Evolutionary conservation across 2,113 vertebrate species (phyloP).

Genomic region (Ranitomeya imitator): DNA sequence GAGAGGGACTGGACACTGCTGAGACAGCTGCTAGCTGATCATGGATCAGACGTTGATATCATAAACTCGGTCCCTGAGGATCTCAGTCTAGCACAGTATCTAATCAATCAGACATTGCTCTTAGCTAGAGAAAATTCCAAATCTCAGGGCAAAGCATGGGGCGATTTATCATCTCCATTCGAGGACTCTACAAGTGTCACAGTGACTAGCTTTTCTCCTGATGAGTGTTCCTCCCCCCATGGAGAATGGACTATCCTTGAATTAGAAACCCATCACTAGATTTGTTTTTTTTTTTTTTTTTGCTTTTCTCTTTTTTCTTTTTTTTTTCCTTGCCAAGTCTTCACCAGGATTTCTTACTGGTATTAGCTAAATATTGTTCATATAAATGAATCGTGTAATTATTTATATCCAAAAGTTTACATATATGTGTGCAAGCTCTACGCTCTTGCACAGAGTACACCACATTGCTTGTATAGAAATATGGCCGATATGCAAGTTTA

Average conservation of each 20-base stretch:
- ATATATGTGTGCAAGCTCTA: background rate
- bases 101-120: slow-evolving; percentile 96
- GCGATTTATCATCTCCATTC: slow-evolving; percentile 90
- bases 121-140: slow-evolving; percentile 88
- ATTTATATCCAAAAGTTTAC: slow-evolving; percentile 5
- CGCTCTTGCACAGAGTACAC: background rate
- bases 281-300: slow-evolving; percentile 15
- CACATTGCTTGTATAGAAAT: slow-evolving; percentile 4
- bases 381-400: background rate
- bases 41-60: slow-evolving; percentile 87
- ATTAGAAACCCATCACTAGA: slow-evolving; percentile 97
- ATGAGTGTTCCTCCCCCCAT: slow-evolving; percentile 92
- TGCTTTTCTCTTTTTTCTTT: background rate
- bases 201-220: slow-evolving; percentile 93
- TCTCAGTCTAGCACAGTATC: slow-evolving; percentile 95
- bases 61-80: slow-evolving; percentile 95
- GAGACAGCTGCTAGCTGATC: slow-evolving; percentile 89
- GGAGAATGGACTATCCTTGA: slow-evolving; percentile 99
- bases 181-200: slow-evolving; percentile 93
- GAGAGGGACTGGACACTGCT: slow-evolving; percentile 94
- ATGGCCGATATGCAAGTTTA: background rate
- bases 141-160: slow-evolving; percentile 85
- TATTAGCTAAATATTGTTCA: background rate
- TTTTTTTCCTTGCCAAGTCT: background rate
- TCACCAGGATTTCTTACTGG: slow-evolving; percentile 19